A percentile compares a stretch with the other conserved stretches of the same genome.
phyloP scores from a whole-genome alignment of 2,113 vertebrate species.

The Tonatia bakeri region DNA sequence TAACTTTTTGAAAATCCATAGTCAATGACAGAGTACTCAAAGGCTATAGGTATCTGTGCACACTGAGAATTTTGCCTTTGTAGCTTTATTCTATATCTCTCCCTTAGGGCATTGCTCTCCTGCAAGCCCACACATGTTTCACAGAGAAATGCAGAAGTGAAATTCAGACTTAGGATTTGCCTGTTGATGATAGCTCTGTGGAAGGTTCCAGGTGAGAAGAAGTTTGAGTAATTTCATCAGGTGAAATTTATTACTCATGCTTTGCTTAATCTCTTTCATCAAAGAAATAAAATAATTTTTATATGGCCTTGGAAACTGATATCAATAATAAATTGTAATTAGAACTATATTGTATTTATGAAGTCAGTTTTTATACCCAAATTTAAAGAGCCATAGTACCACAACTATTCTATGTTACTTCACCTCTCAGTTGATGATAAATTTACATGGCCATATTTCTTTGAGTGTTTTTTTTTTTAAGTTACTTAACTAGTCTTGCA shows the following conservation, averaged over 20 bases:
- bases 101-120: not conserved
- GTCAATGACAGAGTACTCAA: not conserved
- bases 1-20: not conserved
- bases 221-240: not conserved
- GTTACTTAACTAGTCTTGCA: not conserved
- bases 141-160: not conserved
- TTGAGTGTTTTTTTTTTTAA: not conserved
- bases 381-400: not conserved
- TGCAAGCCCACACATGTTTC: not conserved
- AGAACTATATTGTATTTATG: not conserved
- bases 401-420: not conserved
- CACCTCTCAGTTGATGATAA: not conserved
- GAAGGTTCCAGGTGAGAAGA: not conserved
- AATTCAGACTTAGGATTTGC: not conserved
- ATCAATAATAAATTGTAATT: not conserved
- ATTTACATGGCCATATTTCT: not conserved
- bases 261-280: conserved; percentile 12
- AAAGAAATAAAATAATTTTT: not conserved
- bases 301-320: not conserved
- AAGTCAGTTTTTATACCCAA: conserved; percentile 9
- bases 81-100: not conserved
- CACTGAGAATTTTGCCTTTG: not conserved
- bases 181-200: not conserved
- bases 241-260: not conserved
- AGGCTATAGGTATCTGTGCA: not conserved